phyloP scores from a whole-genome alignment of 2,113 vertebrate species.

The Brachypodius melanocephalos region DNA sequence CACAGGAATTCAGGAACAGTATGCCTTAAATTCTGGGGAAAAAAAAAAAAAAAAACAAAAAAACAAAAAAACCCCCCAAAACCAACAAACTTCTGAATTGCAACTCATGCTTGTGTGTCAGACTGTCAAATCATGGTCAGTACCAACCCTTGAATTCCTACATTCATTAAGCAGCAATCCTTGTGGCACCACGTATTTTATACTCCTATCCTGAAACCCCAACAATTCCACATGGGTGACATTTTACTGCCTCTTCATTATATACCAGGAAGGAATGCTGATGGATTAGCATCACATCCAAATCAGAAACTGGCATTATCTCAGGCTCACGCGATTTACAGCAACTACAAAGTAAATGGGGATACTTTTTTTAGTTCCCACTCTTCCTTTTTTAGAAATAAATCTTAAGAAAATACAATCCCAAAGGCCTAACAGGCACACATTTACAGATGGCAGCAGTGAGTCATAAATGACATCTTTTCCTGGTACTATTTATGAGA shows the following conservation, averaged over 20 bases:
- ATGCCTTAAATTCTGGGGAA: neutral
- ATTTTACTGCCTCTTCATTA: constrained; percentile 31
- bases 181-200: neutral
- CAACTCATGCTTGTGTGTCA: neutral
- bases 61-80: neutral
- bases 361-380: constrained; percentile 2
- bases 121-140: neutral
- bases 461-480: constrained; percentile 37
- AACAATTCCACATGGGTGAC: neutral
- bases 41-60: too few species aligned
- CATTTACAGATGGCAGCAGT: constrained; percentile 25
- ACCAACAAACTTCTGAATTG: too few species aligned
- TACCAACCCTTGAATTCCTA: neutral
- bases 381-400: constrained; percentile 1
- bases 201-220: neutral
- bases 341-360: constrained; percentile 4
- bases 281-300: constrained; percentile 3
- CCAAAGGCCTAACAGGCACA: neutral
- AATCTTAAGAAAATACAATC: constrained; percentile 1
- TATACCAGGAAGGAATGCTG: neutral
- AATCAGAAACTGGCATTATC: neutral
- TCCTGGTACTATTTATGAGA: constrained; percentile 34
- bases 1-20: neutral
- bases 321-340: neutral
- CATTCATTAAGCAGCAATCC: neutral